phyloP scores from a whole-genome alignment of 2,113 vertebrate genomes.

The Crotalus helleri region DNA sequence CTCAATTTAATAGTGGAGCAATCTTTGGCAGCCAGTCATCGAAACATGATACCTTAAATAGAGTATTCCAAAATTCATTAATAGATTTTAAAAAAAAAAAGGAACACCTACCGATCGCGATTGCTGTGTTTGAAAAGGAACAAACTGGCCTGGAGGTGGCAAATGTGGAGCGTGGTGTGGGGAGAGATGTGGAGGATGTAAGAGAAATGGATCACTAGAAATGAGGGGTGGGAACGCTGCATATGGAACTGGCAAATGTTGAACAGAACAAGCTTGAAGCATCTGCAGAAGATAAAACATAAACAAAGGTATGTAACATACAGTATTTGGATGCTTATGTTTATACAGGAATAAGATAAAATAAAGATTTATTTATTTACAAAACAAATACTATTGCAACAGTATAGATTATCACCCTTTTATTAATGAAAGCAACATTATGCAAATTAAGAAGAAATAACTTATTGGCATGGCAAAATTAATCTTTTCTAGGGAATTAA shows the following conservation, averaged over 20 bases:
- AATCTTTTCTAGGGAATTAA: neutral
- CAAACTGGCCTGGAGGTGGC: conserved; percentile 87
- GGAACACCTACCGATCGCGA: conserved; percentile 86
- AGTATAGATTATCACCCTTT: too few species aligned
- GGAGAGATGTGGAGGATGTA: conserved; percentile 89
- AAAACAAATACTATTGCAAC: neutral
- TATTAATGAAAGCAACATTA: neutral
- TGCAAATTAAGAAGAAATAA: neutral
- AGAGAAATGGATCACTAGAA: conserved; percentile 92
- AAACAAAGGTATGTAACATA: conserved; percentile 37
- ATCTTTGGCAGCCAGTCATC: neutral
- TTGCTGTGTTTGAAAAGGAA: conserved; percentile 95
- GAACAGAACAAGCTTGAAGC: conserved; percentile 94
- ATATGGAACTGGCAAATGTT: conserved; percentile 93
- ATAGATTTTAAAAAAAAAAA: neutral
- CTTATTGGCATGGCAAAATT: neutral
- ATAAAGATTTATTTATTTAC: neutral
- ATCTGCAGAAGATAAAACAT: conserved; percentile 74
- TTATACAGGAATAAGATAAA: neutral
- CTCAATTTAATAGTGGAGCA: neutral
- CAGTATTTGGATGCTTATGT: neutral
- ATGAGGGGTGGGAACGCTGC: conserved; percentile 92
- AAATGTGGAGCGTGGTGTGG: conserved; percentile 88
- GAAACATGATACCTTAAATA: neutral
- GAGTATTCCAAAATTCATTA: conserved; percentile 25